Percentiles rank a stretch among this genome's conserved stretches.
These are phyloP conservation scores for Eubucco bourcierii DNA, from an alignment of 2,113 vertebrate species.

Conservation along the genomic window DNA sequence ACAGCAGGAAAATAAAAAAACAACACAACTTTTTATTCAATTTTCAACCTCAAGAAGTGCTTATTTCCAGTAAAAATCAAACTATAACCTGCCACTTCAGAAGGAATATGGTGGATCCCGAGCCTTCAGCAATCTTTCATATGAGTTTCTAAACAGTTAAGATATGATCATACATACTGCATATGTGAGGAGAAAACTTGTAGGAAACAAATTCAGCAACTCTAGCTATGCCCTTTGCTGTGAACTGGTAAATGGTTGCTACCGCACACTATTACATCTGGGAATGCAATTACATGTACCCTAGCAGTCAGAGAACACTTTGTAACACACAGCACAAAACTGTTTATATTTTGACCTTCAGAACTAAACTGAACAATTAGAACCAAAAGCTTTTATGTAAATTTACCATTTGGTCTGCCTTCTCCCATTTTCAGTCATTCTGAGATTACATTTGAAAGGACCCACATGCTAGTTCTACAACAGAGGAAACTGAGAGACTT, in stretches of 20 bases:
- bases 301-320: not conserved
- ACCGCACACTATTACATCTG: not conserved
- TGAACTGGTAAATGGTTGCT: not conserved
- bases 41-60: not conserved
- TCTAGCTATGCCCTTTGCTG: not conserved
- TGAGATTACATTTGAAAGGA: accelerated
- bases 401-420: not conserved
- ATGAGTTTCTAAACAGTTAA: not conserved
- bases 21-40: not conserved
- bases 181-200: not conserved
- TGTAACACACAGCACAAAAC: not conserved
- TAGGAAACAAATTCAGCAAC: not conserved
- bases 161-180: not conserved
- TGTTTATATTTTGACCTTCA: not conserved
- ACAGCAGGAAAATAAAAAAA: not conserved
- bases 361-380: not conserved
- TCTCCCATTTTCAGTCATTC: not conserved
- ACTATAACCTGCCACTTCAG: not conserved
- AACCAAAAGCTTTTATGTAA: not conserved
- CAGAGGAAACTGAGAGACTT: not conserved
- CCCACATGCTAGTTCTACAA: not conserved
- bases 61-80: not conserved
- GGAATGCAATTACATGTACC: not conserved
- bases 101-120: not conserved
- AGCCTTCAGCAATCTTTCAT: not conserved